Conservation (phyloP, 2,797 vertebrate genomes). For the Oreochromis grahami region DNA sequence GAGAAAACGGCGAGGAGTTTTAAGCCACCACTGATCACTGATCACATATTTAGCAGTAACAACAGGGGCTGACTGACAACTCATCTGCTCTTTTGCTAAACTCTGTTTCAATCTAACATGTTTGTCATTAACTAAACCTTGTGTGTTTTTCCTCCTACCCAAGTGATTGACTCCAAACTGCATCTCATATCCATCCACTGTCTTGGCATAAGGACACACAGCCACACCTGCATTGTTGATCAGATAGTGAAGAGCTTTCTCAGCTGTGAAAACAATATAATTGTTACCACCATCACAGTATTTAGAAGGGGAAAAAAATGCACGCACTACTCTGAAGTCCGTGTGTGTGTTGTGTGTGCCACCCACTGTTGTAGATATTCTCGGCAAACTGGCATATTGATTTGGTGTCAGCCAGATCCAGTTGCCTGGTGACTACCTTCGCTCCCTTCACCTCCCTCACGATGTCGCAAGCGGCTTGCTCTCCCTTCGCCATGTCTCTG, state of each 20-base stretch:
- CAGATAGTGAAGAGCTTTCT: conserved; percentile 72
- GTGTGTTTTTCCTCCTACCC: conserved; percentile 43
- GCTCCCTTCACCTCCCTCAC: conserved; percentile 57
- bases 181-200: conserved; percentile 73
- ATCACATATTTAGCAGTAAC: not conserved
- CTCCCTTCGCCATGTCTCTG: conserved; percentile 70
- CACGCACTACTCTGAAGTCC: not conserved
- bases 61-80: not conserved
- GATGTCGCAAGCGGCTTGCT: conserved; percentile 69
- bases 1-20: not conserved
- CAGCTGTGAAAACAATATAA: conserved; percentile 56
- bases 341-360: not conserved
- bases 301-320: not conserved
- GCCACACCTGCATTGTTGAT: conserved; percentile 80
- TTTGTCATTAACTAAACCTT: not conserved
- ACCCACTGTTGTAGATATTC: conserved; percentile 74
- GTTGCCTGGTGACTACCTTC: conserved; percentile 65
- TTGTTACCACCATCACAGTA: not conserved
- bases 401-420: conserved; percentile 77
- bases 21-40: not conserved
- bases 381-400: conserved; percentile 79
- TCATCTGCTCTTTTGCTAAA: not conserved
- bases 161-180: conserved; percentile 81
- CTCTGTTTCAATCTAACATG: not conserved
- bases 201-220: conserved; percentile 59